Base-by-base conservation (phyloP, 2,113 vertebrate species). In the Eretmochelys imbricata region DNA sequence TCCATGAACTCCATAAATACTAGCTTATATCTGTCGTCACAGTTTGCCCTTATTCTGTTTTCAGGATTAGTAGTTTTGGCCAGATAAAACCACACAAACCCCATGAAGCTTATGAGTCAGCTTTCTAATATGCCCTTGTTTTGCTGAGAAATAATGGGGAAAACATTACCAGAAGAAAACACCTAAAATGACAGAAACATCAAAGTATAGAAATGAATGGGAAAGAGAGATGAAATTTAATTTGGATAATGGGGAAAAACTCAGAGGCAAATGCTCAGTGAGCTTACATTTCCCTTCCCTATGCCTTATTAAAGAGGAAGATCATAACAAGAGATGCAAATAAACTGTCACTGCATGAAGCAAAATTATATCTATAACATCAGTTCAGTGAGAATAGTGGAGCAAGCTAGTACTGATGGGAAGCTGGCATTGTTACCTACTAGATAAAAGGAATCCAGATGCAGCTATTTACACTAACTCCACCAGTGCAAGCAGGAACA, bases 191-290 rank as follows among this genome's bases (percentile, higher is more conserved):
- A 93, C n/a, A 96, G 87, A 87, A 95, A 87, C 51, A 94, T 81
- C 38, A 87, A 96, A 95, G 51, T 88, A 96, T 86, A 94, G 93
- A 95, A 91, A 96, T 96, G 88, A 96, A 95, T 3, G 96, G 86
- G 96, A 91, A n/a, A 22, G 94, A 89, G 69, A 81, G 93, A 97
- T 95, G 7, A 93, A 86, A 10, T 76, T 96, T 87, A 89, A 48
- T 94, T 84, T 93, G 80, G 92, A 72, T 97, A 97, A 97, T 16
- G 59, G 38, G 88, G 88, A 96, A 96, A 97, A 97, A 96, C 89
- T 96, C 53, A 82, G 89, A 96, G 35, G 49, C 55, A 79, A 54
- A 88, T 88, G 87, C 97, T 88, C 88, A 95, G 94, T 86, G 46
- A 95, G 51, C 83, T 96, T 90, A 4, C 59, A 92, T 94, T 96